Evolutionary conservation across 2,888 invertebrate species (phyloP).

Genomic region (Agrilus biguttatus): DNA sequence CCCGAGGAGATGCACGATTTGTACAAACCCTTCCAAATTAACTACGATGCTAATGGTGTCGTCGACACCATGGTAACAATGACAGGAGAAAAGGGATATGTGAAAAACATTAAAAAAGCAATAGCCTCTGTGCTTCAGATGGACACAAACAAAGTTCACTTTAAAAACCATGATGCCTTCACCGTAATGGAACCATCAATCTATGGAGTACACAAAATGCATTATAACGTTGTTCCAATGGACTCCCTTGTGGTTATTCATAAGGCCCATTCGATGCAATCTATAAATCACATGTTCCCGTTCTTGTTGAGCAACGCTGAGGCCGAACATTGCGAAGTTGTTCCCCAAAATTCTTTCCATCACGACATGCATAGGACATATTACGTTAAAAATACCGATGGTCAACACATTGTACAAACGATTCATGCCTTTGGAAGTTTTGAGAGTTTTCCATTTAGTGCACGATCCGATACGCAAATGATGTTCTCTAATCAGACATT

Average conservation of each 20-base stretch:
- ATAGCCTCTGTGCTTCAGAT: conserved; percentile 26
- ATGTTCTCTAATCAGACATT: conserved; percentile 29
- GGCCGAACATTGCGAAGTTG: conserved; percentile 17
- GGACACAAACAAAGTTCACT: conserved; percentile 15
- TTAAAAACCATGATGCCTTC: conserved; percentile 11
- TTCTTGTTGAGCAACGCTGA: conserved; percentile 19
- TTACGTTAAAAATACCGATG: conserved; percentile 12
- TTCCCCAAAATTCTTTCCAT: conserved; percentile 18
- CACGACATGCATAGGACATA: conserved; percentile 17
- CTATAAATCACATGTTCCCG: conserved; percentile 18
- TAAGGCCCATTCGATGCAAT: conserved; percentile 22
- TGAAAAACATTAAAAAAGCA: conserved; percentile 26
- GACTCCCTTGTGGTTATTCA: conserved; percentile 15
- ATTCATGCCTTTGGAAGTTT: conserved; percentile 17
- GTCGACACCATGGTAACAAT: conserved; percentile 17
- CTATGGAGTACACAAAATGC: conserved; percentile 21
- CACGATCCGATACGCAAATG: conserved; percentile 23
- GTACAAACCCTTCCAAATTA: conserved; percentile 10
- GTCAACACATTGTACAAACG: conserved; percentile 11
- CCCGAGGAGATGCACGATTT: conserved; percentile 10
- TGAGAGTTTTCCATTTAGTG: conserved; percentile 16
- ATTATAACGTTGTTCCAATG: conserved; percentile 18
- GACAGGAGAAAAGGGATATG: conserved; percentile 20
- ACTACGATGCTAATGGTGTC: conserved; percentile 13
- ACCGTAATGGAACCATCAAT: conserved; percentile 23